Conservation (phyloP, 2,113 vertebrate species). For the Nycticorax nycticorax region DNA sequence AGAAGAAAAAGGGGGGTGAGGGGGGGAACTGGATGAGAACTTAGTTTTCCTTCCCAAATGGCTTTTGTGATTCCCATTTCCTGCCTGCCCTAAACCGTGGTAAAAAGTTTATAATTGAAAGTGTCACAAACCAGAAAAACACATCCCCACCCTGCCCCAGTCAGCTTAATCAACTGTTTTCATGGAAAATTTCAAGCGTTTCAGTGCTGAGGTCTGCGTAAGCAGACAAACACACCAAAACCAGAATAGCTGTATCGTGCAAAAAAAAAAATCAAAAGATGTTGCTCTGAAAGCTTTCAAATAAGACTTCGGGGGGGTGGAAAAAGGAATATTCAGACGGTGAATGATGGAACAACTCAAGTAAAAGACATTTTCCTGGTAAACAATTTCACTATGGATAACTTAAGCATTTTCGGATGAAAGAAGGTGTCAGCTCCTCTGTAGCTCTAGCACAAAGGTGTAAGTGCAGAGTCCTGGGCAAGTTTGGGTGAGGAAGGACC, state of each 20-base stretch:
- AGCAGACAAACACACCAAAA: not conserved
- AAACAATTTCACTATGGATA: not conserved
- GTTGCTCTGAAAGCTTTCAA: not conserved
- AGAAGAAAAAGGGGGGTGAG: not conserved
- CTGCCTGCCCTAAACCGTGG: not conserved
- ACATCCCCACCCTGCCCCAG: not conserved
- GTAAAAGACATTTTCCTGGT: not conserved
- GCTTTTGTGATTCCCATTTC: not conserved
- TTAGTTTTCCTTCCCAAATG: not conserved
- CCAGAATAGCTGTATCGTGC: not conserved
- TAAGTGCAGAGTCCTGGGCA: not conserved
- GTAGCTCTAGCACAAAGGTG: not conserved
- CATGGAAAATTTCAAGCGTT: not conserved
- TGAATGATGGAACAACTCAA: not conserved
- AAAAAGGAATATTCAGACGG: not conserved
- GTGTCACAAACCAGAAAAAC: not conserved
- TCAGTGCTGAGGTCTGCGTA: not conserved
- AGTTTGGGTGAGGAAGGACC: not conserved
- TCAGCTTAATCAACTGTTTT: not conserved
- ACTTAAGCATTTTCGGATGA: not conserved
- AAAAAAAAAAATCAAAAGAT: not conserved
- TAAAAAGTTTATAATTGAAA: not conserved
- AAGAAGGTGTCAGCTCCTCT: not conserved
- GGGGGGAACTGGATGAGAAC: not conserved
- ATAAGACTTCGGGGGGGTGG: not conserved